Conservation (phyloP, 30 jellyfish, hydroid and myxozoan species). For the Hydractinia echinata region DNA sequence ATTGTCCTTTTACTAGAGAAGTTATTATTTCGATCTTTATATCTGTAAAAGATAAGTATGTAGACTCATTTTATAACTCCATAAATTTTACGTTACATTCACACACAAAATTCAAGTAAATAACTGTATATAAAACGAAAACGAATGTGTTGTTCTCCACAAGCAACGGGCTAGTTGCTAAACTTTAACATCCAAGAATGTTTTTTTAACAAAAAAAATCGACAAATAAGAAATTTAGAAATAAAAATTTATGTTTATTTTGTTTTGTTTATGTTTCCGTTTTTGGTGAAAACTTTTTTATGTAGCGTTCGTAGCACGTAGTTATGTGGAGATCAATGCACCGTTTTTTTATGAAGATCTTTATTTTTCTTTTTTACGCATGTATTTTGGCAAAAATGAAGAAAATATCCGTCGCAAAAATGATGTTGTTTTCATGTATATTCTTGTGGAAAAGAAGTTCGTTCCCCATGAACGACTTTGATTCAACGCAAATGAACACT, state of each 20-base stretch:
- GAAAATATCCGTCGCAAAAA: conserved; percentile 11
- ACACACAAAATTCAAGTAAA: conserved; percentile 10
- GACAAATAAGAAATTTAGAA: too few relatives aligned
- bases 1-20: too few relatives aligned
- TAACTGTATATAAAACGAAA: conserved; percentile 4
- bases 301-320: conserved; percentile 3
- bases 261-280: too few relatives aligned
- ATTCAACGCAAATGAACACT: too few relatives aligned
- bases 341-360: not conserved
- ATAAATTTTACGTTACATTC: too few relatives aligned
- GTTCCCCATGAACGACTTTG: not conserved
- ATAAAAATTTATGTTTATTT: too few relatives aligned
- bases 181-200: too few relatives aligned
- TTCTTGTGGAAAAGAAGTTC: not conserved
- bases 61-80: too few relatives aligned
- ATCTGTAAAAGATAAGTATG: too few relatives aligned
- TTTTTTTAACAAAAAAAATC: too few relatives aligned
- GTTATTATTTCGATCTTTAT: too few relatives aligned
- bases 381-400: conserved; percentile 16
- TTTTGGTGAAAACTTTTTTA: not conserved
- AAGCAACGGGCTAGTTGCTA: not conserved
- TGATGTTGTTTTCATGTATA: not conserved
- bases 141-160: conserved; percentile 7
- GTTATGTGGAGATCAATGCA: conserved; percentile 1
- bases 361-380: conserved; percentile 12